Percentiles rank a stretch among this genome's conserved stretches.
phyloP scores from a whole-genome alignment of 2,888 invertebrate genomes.

The Patella caerulea region DNA sequence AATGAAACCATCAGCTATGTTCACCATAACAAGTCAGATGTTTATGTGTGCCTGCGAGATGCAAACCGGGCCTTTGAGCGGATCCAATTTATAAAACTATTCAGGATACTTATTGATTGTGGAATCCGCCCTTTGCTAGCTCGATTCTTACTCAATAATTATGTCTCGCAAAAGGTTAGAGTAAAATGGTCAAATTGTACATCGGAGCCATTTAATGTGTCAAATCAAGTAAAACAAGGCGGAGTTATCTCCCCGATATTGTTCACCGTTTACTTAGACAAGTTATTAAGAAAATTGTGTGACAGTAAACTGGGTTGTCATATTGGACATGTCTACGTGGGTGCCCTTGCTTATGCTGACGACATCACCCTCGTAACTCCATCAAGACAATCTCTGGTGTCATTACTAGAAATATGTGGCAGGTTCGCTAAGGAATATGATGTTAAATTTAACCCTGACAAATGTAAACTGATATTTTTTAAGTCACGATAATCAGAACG shows the following conservation, averaged over 20 bases:
- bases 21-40: background rate
- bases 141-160: background rate
- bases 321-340: slow-evolving; percentile 13
- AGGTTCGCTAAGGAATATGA: background rate
- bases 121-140: background rate
- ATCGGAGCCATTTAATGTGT: slow-evolving; percentile 15
- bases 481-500: background rate
- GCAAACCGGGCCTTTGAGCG: background rate
- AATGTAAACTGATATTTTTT: background rate
- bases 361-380: slow-evolving; percentile 18
- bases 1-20: background rate
- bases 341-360: slow-evolving; percentile 30
- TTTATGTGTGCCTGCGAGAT: background rate
- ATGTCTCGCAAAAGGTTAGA: background rate
- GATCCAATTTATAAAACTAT: background rate
- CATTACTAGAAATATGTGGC: background rate
- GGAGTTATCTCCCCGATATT: slow-evolving; percentile 20
- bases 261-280: slow-evolving; percentile 22
- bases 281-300: slow-evolving; percentile 16
- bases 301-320: slow-evolving; percentile 13
- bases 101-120: background rate
- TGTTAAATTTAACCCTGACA: background rate
- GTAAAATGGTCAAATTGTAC: background rate
- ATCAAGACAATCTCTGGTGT: background rate
- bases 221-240: slow-evolving; percentile 19